A percentile compares a stretch with the other conserved stretches of the same genome.
Evolutionary conservation across 1,140 invertebrate genomes (phyloP).

Genomic region (Metopolophium dirhodum): DNA sequence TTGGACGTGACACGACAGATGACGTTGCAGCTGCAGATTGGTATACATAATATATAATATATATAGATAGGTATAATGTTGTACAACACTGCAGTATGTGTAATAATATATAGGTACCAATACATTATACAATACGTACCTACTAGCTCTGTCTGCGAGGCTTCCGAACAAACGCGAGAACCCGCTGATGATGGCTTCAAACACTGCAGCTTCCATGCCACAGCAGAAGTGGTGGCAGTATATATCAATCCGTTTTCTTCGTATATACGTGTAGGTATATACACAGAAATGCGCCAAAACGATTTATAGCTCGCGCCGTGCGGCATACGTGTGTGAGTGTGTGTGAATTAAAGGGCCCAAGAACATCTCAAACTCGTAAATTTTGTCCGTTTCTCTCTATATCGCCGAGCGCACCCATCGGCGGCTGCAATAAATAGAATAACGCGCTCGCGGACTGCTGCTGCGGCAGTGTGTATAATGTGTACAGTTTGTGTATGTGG

Average conservation of each 20-base stretch:
- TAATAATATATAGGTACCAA: too few species aligned
- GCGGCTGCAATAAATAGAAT: slow-evolving; percentile 21
- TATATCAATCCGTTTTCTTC: background rate
- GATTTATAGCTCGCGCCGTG: slow-evolving; percentile 1
- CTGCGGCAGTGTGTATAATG: background rate
- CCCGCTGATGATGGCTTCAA: background rate
- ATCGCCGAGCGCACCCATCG: background rate
- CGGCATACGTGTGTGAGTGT: background rate
- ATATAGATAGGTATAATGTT: too few species aligned
- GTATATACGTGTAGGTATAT: background rate
- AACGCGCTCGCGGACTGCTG: background rate
- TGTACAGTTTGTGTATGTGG: background rate
- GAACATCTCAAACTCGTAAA: slow-evolving; percentile 32
- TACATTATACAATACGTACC: background rate
- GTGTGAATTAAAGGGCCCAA: background rate
- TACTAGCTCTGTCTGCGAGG: background rate
- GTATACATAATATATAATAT: too few species aligned
- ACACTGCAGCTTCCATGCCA: background rate
- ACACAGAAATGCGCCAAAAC: background rate
- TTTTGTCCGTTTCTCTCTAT: background rate
- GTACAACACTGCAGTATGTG: too few species aligned
- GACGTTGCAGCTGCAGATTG: too few species aligned
- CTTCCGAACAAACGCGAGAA: background rate
- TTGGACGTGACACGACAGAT: too few species aligned
- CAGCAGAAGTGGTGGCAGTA: background rate